Conservation (phyloP, 2,797 vertebrate genomes). For the Gastrophryne carolinensis region DNA sequence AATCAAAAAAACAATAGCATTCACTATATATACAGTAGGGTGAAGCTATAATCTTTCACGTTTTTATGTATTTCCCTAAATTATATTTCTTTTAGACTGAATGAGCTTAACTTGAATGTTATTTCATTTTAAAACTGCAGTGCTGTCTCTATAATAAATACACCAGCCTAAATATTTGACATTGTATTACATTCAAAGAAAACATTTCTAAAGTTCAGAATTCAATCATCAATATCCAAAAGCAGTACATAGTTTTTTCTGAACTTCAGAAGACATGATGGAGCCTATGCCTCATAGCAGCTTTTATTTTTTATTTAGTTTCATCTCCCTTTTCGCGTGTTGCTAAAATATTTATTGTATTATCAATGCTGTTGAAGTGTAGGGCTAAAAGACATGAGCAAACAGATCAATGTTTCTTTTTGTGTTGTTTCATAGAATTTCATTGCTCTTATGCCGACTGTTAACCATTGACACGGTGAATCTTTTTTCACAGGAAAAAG, state of each 20-base stretch:
- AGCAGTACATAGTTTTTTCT: background rate
- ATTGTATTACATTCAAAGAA: background rate
- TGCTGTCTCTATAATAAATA: background rate
- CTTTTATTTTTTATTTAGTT: background rate
- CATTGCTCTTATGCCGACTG: constrained; percentile 19
- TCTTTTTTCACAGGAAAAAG: constrained; percentile 13
- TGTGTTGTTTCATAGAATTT: constrained; percentile 8
- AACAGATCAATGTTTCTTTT: constrained; percentile 31
- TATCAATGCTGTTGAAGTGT: background rate
- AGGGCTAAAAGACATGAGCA: constrained; percentile 11
- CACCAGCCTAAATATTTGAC: too few relatives aligned
- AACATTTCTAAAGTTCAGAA: background rate
- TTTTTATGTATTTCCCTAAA: too few relatives aligned
- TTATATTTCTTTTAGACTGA: too few relatives aligned
- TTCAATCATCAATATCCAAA: background rate
- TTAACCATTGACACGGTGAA: constrained; percentile 25
- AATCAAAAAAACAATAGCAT: too few relatives aligned
- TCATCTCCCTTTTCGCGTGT: background rate
- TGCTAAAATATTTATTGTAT: constrained; percentile 12
- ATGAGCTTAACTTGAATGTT: background rate
- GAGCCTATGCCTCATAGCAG: background rate
- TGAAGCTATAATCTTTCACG: too few relatives aligned
- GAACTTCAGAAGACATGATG: background rate
- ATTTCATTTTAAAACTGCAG: background rate
- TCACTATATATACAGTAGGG: too few relatives aligned